Evolutionary conservation across 2,797 vertebrate genomes (phyloP).

Genomic region (Lateolabrax maculatus): DNA sequence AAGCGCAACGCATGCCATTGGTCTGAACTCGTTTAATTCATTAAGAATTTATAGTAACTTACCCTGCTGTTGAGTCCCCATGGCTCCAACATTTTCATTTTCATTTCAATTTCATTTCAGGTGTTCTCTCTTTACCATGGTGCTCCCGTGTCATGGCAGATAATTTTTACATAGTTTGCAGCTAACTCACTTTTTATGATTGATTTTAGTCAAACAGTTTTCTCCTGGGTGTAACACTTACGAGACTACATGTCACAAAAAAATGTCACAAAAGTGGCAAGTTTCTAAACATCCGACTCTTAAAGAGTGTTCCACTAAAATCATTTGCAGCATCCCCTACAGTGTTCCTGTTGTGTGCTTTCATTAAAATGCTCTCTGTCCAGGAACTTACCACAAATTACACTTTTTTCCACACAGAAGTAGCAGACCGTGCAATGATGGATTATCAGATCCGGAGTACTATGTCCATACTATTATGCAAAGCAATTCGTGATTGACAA

Average conservation of each 20-base stretch:
- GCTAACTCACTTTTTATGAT: too few species aligned
- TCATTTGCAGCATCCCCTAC: neutral
- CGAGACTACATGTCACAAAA: neutral
- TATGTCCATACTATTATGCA: slow-evolving; percentile 53
- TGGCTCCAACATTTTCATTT: too few species aligned
- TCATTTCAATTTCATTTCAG: too few species aligned
- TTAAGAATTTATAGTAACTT: too few species aligned
- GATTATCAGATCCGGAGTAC: slow-evolving; percentile 47
- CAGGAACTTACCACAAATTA: slow-evolving; percentile 16
- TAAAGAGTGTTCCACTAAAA: slow-evolving; percentile 5
- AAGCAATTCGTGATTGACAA: slow-evolving; percentile 44
- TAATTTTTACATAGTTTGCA: too few species aligned
- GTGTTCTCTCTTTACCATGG: too few species aligned
- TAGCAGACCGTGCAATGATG: slow-evolving; percentile 48
- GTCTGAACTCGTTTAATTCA: too few species aligned
- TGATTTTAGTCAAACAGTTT: too few species aligned
- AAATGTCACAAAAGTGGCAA: neutral
- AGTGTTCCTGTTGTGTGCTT: slow-evolving; percentile 14
- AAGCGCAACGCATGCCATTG: too few species aligned
- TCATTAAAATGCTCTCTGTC: slow-evolving; percentile 23
- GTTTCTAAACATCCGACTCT: slow-evolving; percentile 7
- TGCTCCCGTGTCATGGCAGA: too few species aligned
- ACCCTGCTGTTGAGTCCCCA: too few species aligned
- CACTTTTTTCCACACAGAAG: slow-evolving; percentile 3
- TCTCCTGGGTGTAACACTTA: neutral